Base-by-base conservation (phyloP, 2,888 invertebrate genomes). In the Drosophila mayaguana region DNA sequence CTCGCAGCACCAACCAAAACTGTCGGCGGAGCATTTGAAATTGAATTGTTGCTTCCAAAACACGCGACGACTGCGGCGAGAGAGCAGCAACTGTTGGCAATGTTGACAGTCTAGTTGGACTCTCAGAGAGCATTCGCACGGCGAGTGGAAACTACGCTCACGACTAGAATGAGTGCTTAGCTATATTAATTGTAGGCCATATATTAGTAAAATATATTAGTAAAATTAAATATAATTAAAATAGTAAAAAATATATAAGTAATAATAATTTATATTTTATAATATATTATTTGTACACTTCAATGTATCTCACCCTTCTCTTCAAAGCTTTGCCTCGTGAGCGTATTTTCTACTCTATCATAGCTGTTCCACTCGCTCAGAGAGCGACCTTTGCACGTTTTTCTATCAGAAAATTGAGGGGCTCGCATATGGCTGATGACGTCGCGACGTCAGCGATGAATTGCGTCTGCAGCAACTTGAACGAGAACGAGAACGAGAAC, bases 21-120 rank as follows among this genome's bases (percentile, higher is more conserved):
- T 64, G 65, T 50, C 55, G 54, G 67, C 63, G 62, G 51, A 75
- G 56, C 78, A 72, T 80, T 85, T 81, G 50, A 75, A 84, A 71
- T 64, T 60, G 57, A 73, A 76, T 84, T 89, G 88, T 85, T 89
- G 82, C 74, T 76, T 84, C 79, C 76, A 88, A 87, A 84, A 81
- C 77, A 85, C 60, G 79, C 83, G 65, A 73, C 51, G 67, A 34
- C 57, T 36, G 22, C 46, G 53, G 32, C 45, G 61, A 48, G 62
- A 55, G 60, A 48, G 43, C 70, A 50, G 18, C 76, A 50, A 70
- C 64, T 66, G 76, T 45, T 61, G 45, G 22, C 60, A 60, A 34
- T 57, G 68, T 63, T 63, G 61, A 68, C 67, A 59, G 38, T 50
- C 54, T 43, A n/a, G 9, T 42, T 42, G 40, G 18, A 16, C 70